Evolutionary conservation across 2,113 vertebrate genomes (phyloP).

Genomic region (Notiomystis cincta): DNA sequence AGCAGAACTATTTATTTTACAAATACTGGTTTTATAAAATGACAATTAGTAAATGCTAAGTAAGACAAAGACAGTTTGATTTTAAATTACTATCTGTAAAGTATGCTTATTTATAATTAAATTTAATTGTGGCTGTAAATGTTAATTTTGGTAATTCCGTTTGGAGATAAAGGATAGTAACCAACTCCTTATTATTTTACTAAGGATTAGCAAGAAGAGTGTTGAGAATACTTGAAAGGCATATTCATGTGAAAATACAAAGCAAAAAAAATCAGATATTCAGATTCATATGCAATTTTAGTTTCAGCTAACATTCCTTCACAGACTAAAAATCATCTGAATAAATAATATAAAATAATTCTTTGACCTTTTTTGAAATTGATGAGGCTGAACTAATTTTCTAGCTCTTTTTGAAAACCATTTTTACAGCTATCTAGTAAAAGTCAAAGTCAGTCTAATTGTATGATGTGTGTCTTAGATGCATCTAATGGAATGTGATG

Average conservation of each 20-base stretch:
- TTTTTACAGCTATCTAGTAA: not conserved
- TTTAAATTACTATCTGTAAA: constrained; percentile 41
- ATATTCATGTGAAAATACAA: not conserved
- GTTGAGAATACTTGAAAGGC: not conserved
- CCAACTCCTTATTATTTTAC: constrained; percentile 17
- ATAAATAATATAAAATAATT: not conserved
- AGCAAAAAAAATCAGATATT: not conserved
- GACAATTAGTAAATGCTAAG: constrained; percentile 51
- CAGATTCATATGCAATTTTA: not conserved
- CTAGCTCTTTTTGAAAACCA: not conserved
- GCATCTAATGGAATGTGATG: not conserved
- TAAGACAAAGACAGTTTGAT: constrained; percentile 40
- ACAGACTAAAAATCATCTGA: not conserved
- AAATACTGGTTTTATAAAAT: constrained; percentile 29
- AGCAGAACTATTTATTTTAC: constrained; percentile 53
- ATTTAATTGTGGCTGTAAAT: constrained; percentile 41
- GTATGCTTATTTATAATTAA: constrained; percentile 44
- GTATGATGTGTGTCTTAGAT: not conserved
- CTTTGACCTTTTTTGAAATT: not conserved
- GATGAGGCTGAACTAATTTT: not conserved
- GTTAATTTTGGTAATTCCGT: constrained; percentile 52
- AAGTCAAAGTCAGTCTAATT: not conserved
- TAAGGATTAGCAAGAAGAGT: not conserved
- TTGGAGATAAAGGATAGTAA: not conserved
- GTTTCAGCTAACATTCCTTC: not conserved